These are phyloP conservation scores for Chaetura pelagica DNA, from an alignment of 2,113 vertebrate species.

Conservation along the genomic window DNA sequence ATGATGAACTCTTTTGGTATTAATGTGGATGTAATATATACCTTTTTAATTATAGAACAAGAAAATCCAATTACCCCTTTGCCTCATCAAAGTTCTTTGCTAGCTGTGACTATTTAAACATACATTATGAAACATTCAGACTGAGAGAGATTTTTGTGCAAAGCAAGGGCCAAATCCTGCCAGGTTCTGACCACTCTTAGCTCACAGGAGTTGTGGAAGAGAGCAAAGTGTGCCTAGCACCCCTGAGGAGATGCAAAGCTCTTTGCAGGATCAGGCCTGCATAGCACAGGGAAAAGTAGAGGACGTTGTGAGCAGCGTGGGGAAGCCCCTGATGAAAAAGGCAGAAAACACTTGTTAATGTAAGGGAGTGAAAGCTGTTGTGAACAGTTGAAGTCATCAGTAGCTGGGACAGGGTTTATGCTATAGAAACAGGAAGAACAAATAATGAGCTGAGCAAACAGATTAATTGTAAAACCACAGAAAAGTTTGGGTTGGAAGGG, in stretches of 20 bases:
- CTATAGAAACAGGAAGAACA: background rate
- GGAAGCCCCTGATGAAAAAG: background rate
- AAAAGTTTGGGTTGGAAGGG: too few relatives aligned
- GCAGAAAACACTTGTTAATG: background rate
- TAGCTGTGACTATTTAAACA: constrained; percentile 64
- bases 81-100: constrained; percentile 71
- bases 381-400: background rate
- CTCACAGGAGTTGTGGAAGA: background rate
- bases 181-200: background rate
- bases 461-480: too few relatives aligned
- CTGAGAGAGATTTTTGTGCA: background rate
- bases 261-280: background rate
- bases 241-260: background rate
- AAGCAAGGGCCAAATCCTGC: constrained; percentile 18
- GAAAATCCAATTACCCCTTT: constrained; percentile 77
- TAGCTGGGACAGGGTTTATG: background rate
- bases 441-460: background rate
- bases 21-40: constrained; percentile 75
- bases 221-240: fast-evolving
- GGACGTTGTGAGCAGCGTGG: background rate
- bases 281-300: background rate
- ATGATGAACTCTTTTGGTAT: constrained; percentile 72
- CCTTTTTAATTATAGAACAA: constrained; percentile 78
- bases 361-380: background rate
- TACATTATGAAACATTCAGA: constrained; percentile 63